These are phyloP conservation scores for Aelia acuminata DNA, from an alignment of 2,888 invertebrate genomes.

Conservation along the genomic window DNA sequence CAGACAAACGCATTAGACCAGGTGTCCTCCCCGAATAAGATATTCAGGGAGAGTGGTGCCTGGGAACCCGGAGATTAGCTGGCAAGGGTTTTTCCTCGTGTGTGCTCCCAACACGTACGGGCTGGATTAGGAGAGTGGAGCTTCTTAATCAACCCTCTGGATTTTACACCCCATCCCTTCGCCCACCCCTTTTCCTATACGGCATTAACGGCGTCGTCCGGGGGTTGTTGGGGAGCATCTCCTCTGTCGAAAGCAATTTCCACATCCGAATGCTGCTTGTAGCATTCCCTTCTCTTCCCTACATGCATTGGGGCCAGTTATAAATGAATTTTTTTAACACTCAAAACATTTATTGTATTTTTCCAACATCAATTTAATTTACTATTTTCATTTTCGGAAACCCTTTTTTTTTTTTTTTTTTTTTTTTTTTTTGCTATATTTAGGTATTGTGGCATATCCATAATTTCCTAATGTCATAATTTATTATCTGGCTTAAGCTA, in stretches of 20 bases:
- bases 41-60: conserved; percentile 55
- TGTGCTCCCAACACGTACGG: conserved; percentile 49
- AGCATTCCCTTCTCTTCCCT: not conserved
- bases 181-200: conserved; percentile 50
- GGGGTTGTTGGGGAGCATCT: conserved; percentile 29
- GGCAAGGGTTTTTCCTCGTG: conserved; percentile 54
- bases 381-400: too few species aligned
- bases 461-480: too few species aligned
- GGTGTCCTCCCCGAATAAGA: conserved; percentile 47
- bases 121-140: conserved; percentile 53
- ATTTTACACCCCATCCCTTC: conserved; percentile 51
- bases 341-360: too few species aligned
- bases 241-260: conserved; percentile 31
- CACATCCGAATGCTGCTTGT: conserved; percentile 36
- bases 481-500: too few species aligned
- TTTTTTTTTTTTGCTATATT: too few species aligned
- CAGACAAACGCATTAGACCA: conserved; percentile 50
- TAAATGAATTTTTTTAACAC: not conserved
- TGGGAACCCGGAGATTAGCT: conserved; percentile 53
- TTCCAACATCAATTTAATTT: too few species aligned
- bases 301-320: not conserved
- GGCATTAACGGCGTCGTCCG: conserved; percentile 54
- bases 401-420: too few species aligned
- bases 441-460: too few species aligned
- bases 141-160: conserved; percentile 59